These are phyloP conservation scores for Gastrophryne carolinensis DNA, from an alignment of 2,797 vertebrate genomes.

Conservation along the genomic window DNA sequence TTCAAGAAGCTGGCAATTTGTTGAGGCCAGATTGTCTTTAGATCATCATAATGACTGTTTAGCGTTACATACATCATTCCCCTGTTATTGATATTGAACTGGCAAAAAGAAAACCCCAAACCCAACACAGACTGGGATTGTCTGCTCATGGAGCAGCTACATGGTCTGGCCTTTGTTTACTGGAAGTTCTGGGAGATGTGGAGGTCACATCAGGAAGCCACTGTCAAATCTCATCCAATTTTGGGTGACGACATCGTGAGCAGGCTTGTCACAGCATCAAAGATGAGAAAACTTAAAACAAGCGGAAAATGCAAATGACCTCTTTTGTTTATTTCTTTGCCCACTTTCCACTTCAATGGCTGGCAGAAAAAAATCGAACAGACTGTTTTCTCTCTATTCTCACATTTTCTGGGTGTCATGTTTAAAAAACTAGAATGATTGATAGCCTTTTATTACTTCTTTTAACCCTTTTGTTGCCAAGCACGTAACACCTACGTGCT, in stretches of 20 bases:
- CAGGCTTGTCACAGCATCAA: slow-evolving; percentile 34
- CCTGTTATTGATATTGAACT: slow-evolving; percentile 8
- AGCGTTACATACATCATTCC: slow-evolving; percentile 31
- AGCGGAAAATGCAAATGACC: background rate
- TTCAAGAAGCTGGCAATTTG: background rate
- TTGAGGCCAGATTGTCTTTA: background rate
- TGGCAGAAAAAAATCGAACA: background rate
- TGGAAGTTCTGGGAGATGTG: background rate
- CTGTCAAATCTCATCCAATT: slow-evolving; percentile 30
- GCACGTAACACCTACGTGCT: too few relatives aligned
- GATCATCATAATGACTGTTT: background rate
- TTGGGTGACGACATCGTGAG: background rate
- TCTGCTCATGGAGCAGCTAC: background rate
- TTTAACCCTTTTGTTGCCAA: too few relatives aligned
- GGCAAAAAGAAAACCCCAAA: slow-evolving; percentile 1
- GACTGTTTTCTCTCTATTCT: background rate
- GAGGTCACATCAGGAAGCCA: slow-evolving; percentile 29
- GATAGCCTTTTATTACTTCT: background rate
- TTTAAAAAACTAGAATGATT: background rate
- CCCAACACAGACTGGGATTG: slow-evolving; percentile 26
- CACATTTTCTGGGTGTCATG: background rate
- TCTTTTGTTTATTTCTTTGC: slow-evolving; percentile 18
- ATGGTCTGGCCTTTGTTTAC: slow-evolving; percentile 1
- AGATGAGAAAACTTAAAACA: slow-evolving; percentile 11
- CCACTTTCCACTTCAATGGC: slow-evolving; percentile 13